Conservation (phyloP, 2,113 vertebrate genomes). For the Zosterops pallidus region DNA sequence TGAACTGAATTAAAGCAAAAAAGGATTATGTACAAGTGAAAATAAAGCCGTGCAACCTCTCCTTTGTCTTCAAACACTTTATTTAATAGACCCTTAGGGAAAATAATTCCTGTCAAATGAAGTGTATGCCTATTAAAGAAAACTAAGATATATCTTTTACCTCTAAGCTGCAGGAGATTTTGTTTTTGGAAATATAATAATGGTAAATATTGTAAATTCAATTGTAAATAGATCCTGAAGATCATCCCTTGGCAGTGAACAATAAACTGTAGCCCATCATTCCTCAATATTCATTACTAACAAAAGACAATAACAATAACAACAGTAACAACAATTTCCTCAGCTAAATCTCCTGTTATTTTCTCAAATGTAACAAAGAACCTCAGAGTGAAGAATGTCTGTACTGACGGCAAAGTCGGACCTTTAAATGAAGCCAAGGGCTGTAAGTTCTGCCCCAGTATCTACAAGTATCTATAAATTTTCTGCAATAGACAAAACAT, state of each 20-base stretch:
- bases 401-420: neutral
- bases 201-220: neutral
- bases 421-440: neutral
- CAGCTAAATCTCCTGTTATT: neutral
- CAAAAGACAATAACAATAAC: neutral
- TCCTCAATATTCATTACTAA: neutral
- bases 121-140: neutral
- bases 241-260: neutral
- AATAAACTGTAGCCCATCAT: neutral
- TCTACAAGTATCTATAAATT: constrained; percentile 6
- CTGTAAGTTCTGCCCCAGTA: neutral
- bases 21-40: neutral
- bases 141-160: neutral
- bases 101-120: neutral
- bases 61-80: neutral
- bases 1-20: neutral
- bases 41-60: neutral
- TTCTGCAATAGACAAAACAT: constrained; percentile 47
- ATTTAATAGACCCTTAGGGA: neutral
- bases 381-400: neutral
- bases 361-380: neutral
- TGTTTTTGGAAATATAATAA: neutral
- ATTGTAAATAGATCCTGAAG: neutral
- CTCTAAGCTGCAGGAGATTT: neutral
- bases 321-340: neutral